These are phyloP conservation scores for Delia radicum DNA, from an alignment of 1,140 invertebrate genomes.

Conservation along the genomic window DNA sequence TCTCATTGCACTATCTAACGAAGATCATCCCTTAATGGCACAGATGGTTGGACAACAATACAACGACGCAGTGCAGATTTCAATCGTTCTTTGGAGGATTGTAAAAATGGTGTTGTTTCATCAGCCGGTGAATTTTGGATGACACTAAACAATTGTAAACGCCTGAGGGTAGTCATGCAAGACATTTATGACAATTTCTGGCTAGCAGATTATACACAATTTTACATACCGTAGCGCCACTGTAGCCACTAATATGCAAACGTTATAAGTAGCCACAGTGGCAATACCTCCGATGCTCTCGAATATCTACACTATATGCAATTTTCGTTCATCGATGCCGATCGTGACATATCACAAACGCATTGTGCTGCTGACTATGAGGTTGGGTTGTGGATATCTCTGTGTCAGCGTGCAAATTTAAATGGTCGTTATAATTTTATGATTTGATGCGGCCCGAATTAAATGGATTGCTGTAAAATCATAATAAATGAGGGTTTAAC, in stretches of 20 bases:
- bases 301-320: conserved; percentile 86
- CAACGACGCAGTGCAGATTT: conserved; percentile 81
- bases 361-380: conserved; percentile 74
- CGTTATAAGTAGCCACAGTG: conserved; percentile 75
- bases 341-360: conserved; percentile 81
- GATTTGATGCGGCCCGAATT: conserved; percentile 80
- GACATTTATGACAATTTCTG: conserved; percentile 85
- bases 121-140: conserved; percentile 86
- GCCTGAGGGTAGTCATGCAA: conserved; percentile 77
- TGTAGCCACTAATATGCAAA: conserved; percentile 77
- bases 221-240: conserved; percentile 68
- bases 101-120: conserved; percentile 84
- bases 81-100: conserved; percentile 86
- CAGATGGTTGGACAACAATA: conserved; percentile 78
- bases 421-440: conserved; percentile 87
- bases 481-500: conserved; percentile 80
- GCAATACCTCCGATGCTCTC: conserved; percentile 84
- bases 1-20: conserved; percentile 33
- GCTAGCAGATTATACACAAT: conserved; percentile 76
- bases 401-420: conserved; percentile 91
- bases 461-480: conserved; percentile 85
- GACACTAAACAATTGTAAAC: conserved; percentile 81
- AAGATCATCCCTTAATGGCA: conserved; percentile 67
- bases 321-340: conserved; percentile 82
- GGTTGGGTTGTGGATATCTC: conserved; percentile 90